Percentiles rank a stretch among this genome's conserved stretches.
Conservation (phyloP, 2,113 vertebrate species). For the Colius striatus region DNA sequence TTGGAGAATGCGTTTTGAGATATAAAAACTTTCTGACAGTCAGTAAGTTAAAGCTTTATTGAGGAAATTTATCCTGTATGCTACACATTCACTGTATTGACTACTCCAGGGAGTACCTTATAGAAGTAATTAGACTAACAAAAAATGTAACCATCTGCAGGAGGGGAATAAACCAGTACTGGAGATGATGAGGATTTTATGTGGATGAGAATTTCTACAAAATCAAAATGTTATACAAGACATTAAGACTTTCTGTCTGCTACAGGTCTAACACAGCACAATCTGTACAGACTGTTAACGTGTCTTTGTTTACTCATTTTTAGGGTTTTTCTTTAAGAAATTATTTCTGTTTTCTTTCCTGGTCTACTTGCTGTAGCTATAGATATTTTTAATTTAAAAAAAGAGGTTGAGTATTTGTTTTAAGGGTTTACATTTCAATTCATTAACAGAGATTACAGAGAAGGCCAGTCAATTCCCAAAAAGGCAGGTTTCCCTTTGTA, state of each 20-base stretch:
- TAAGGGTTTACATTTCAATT: background rate
- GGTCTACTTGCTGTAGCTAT: background rate
- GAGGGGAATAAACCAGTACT: background rate
- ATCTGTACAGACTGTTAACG: background rate
- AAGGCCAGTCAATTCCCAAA: background rate
- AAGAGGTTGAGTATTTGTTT: background rate
- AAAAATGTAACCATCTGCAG: background rate
- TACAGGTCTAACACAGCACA: background rate
- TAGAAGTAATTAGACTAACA: background rate
- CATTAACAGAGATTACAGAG: background rate
- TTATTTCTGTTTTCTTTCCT: background rate
- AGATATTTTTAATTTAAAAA: background rate
- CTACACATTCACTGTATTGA: background rate
- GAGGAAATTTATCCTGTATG: background rate
- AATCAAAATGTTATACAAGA: background rate
- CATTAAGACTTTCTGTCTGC: background rate
- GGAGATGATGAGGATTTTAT: background rate
- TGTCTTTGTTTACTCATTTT: background rate
- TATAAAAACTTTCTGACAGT: background rate
- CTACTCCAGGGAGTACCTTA: background rate
- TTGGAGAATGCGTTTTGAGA: background rate
- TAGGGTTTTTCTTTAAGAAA: background rate
- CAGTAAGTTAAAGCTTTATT: background rate
- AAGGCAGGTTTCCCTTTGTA: background rate
- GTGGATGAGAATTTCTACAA: background rate